Evolutionary conservation across 2,888 invertebrate species (phyloP), one percentile per base, ranked within the genome.

Genomic region (Argyra leucocephala): DNA sequence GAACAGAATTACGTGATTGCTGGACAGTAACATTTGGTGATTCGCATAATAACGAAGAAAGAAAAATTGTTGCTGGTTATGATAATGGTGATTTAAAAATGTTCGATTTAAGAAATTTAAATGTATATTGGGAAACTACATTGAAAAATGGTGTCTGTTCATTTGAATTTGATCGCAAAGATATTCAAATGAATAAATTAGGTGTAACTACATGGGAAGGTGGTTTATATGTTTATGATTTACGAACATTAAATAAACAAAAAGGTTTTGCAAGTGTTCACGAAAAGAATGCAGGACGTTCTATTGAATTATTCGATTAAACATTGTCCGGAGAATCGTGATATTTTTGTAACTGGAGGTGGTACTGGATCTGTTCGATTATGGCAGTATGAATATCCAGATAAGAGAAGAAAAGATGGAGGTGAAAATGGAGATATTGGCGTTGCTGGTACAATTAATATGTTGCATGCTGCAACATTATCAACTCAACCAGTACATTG

Each of bases 341-440:
- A 97, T 75, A 80, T 97, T 22, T 97, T 96, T 75, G 84, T 91
- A 73, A 94, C 96, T 0, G 88, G 90, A 67, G 93, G 96, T 3
- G 97, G 97, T 0, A 87, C 86, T 70, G 97, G 97, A 9, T 88
- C 92, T n/a, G 78, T 96, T 22, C 86, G 89, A 69, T 82, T 97
- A n/a, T 97, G 96, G 96, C 92, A 95, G 83, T 96, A 97, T 90
- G 83, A 85, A 67, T 96, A 96, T 76, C 96, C 96, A 0, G 85
- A 86, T 10, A 87, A 87, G 70, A 83, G 96, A 57, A 84, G 82
- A 60, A 84, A 84, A 57, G 84, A 86, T 0, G 90, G 90, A 72
- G 77, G 83, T 0, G 88, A 93, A 71, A 93, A 90, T 0, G 81
- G 83, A 2, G 84, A 85, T 0, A 79, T 84, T 65, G 96, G 96